These are phyloP conservation scores for Hemaris fuciformis DNA, from an alignment of 2,888 invertebrate genomes.

Conservation along the genomic window DNA sequence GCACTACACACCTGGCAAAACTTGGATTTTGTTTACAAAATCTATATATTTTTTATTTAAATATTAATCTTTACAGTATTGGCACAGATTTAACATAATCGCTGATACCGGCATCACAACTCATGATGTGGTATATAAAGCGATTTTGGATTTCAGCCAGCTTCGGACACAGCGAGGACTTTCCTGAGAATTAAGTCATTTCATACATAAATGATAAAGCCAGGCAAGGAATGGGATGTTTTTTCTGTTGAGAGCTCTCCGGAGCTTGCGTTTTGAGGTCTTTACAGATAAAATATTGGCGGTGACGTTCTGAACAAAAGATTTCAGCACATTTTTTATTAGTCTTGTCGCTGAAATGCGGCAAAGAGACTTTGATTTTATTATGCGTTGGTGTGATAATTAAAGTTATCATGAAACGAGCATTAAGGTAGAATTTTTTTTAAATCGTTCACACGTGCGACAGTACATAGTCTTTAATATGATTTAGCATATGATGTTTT, in stretches of 20 bases:
- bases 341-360: neutral
- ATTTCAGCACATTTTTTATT: no score
- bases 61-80: neutral
- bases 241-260: neutral
- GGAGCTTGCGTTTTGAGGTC: neutral
- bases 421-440: no score
- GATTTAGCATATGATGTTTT: no score
- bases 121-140: neutral
- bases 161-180: conserved; percentile 1
- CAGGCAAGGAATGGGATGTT: neutral
- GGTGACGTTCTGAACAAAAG: neutral
- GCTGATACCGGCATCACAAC: neutral
- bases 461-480: no score
- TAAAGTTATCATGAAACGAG: no score
- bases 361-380: no score
- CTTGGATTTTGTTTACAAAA: no score
- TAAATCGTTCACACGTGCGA: no score
- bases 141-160: conserved; percentile 7
- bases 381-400: no score
- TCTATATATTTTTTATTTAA: neutral
- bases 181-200: conserved; percentile 10
- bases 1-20: no score
- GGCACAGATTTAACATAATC: neutral
- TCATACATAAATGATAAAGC: conserved; percentile 11
- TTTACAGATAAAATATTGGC: neutral